Conservation (phyloP, 2,797 vertebrate genomes). For the Tamandua tetradactyla region DNA sequence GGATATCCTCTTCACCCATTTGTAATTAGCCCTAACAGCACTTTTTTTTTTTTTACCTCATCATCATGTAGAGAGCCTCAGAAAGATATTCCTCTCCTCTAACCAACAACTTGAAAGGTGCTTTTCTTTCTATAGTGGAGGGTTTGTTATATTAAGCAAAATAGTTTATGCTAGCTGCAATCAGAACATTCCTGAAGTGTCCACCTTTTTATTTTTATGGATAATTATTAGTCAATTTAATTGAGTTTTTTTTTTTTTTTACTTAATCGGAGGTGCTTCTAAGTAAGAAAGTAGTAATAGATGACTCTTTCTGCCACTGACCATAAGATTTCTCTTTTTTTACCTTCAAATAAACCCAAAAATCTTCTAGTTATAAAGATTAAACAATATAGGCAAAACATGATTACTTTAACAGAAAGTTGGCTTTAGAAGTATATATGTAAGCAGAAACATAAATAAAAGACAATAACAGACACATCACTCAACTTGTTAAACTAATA, state of each 20-base stretch:
- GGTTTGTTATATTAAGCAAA: not conserved
- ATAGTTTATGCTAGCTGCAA: not conserved
- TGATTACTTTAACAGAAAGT: not conserved
- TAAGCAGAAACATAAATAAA: not conserved
- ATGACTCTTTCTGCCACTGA: not conserved
- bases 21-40: not conserved
- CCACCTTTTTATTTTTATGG: not conserved
- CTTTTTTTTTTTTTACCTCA: not conserved
- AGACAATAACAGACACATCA: not conserved
- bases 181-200: not conserved
- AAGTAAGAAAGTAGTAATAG: not conserved
- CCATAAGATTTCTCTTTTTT: not conserved
- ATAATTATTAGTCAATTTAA: not conserved
- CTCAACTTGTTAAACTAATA: not conserved
- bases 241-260: not conserved
- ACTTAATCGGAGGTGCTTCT: not conserved
- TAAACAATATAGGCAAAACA: not conserved
- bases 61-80: not conserved
- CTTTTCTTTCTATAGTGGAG: not conserved
- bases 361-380: not conserved
- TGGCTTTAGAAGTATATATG: not conserved
- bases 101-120: not conserved
- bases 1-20: not conserved
- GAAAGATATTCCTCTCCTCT: not conserved
- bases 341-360: not conserved